These are phyloP conservation scores for Drosophila siamana DNA, from an alignment of 2,888 invertebrate genomes.

Conservation along the genomic window DNA sequence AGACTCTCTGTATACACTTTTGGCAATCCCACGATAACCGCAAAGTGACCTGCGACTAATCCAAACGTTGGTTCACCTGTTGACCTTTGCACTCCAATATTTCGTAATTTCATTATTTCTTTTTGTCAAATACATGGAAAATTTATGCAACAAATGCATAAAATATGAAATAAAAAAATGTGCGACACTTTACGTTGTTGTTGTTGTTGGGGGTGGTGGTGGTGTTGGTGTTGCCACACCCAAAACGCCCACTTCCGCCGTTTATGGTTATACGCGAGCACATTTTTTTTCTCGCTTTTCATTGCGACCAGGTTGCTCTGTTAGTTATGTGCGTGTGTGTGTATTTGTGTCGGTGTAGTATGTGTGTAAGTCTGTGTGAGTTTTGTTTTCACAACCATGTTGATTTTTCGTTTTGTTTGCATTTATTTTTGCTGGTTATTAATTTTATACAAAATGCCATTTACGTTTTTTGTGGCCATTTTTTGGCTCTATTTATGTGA, in stretches of 20 bases:
- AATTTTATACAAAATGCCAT: slow-evolving; percentile 62
- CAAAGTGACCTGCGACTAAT: slow-evolving; percentile 3
- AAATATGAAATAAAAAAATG: slow-evolving; percentile 34
- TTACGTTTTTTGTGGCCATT: slow-evolving; percentile 35
- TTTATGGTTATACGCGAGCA: slow-evolving; percentile 22
- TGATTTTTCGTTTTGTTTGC: slow-evolving; percentile 60
- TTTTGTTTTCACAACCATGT: slow-evolving; percentile 67
- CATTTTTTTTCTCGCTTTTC: slow-evolving; percentile 36
- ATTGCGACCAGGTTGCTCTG: slow-evolving; percentile 21
- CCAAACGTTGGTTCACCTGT: slow-evolving; percentile 17
- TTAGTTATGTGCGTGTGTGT: slow-evolving; percentile 16
- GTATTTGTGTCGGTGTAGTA: slow-evolving; percentile 1
- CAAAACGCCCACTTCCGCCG: slow-evolving; percentile 11
- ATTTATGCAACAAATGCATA: slow-evolving; percentile 62
- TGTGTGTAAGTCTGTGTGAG: slow-evolving; percentile 14
- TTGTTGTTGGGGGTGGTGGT: slow-evolving; percentile 3
- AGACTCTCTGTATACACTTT: slow-evolving; percentile 5
- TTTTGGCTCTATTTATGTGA: slow-evolving; percentile 29
- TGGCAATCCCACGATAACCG: slow-evolving; percentile 20
- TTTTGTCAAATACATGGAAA: slow-evolving; percentile 29
- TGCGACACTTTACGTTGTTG: slow-evolving; percentile 24
- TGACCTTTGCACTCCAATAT: slow-evolving; percentile 30
- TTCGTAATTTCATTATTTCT: slow-evolving; percentile 30
- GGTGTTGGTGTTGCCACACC: slow-evolving; percentile 1
- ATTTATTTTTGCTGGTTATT: slow-evolving; percentile 46